Base-by-base conservation (phyloP, 1,140 invertebrate species). In the Berghia stephanieae region DNA sequence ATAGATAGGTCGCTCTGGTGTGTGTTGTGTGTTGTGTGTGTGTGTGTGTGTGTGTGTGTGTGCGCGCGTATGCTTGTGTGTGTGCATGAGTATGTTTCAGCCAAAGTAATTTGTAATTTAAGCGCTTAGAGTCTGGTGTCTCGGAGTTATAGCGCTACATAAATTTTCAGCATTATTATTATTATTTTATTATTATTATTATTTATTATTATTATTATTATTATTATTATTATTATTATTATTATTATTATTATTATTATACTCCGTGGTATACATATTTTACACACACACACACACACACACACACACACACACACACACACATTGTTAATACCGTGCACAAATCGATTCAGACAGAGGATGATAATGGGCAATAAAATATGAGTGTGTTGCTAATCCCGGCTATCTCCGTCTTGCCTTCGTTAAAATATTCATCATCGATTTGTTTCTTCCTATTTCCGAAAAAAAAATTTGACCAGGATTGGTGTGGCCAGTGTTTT, bases 261-360 rank as follows among this genome's bases (percentile, higher is more conserved):
- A 21, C 21, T 31, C 69, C 31, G 24, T 27, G 3, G 5, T 1
- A 27, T 49, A 27, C 34, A 38, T 38, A 16, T 67, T 31, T 21
- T 4, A 3, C n/a, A 43, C 27, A 67, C 63, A 27, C 3, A 67
- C n/a, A 21, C n/a, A 0, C 5, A 31, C 6, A 27, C 63, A 6
- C 27, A 67, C n/a, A 3, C 34, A 67, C 63, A 67, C 63, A 67
- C 63, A 67, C 63, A 67, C 27, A 67, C 63, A 67, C 27, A 67
- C 63, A 67, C 63, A 67, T 38, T 36, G 21, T 18, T 36, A 3
- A 31, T 36, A 8, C 34, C 63, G 40, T 4, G 4, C 5, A 8
- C 16, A 43, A 38, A 2, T 16, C 21, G 18, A 42, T 13, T 27
- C 38, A 42, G 6, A 42, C 36, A 69, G 5, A 42, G 4, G 34